Evolutionary conservation across 64 coral and sea anemone genomes (phyloP).

Genomic region (Cladopsammia gracilis): DNA sequence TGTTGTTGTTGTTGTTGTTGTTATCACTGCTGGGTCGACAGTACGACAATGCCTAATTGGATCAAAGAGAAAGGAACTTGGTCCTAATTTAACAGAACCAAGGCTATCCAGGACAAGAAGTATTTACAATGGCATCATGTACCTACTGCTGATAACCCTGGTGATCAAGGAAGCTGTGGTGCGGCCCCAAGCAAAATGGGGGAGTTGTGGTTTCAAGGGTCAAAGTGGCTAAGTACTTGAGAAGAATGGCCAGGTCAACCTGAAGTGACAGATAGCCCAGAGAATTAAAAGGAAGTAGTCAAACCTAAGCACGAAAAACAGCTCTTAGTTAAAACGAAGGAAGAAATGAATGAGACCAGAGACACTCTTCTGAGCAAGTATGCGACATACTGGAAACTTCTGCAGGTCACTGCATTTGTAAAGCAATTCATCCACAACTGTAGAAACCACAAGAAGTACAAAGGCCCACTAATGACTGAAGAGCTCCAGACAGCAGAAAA

Average conservation of each 20-base stretch:
- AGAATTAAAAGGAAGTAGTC: background rate
- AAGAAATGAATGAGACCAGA: background rate
- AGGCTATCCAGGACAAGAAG: constrained; percentile 57
- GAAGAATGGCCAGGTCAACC: constrained; percentile 26
- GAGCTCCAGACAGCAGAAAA: constrained; percentile 63
- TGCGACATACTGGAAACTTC: constrained; percentile 75
- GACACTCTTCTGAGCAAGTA: constrained; percentile 44
- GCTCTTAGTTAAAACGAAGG: constrained; percentile 42
- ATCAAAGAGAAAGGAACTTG: constrained; percentile 71
- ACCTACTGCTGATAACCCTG: constrained; percentile 72
- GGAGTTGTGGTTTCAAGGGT: constrained; percentile 15
- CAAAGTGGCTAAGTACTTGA: constrained; percentile 11
- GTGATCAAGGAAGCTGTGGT: constrained; percentile 75
- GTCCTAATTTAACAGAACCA: constrained; percentile 69
- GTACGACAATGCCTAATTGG: constrained; percentile 67
- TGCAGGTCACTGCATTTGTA: constrained; percentile 71
- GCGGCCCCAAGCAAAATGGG: constrained; percentile 39
- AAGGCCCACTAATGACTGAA: constrained; percentile 55
- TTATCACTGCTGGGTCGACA: constrained; percentile 84
- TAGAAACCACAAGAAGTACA: constrained; percentile 6
- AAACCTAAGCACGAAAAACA: background rate
- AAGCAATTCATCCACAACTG: constrained; percentile 77
- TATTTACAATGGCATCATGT: constrained; percentile 72
- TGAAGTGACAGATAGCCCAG: constrained; percentile 5
- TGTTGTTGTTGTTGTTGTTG: no score